Conservation (phyloP, 2,888 invertebrate genomes). For the Cephus pulcher region DNA sequence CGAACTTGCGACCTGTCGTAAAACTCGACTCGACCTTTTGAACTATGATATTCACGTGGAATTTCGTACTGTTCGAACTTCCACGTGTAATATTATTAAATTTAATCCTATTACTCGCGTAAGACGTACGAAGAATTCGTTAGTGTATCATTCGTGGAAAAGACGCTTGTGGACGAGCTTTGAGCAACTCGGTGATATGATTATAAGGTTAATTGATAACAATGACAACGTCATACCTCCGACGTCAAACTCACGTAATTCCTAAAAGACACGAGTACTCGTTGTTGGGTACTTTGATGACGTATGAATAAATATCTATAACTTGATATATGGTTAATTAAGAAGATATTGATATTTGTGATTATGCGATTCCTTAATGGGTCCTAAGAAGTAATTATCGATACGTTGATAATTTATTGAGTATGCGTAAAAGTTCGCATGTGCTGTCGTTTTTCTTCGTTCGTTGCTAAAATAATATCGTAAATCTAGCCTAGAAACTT, state of each 20-base stretch:
- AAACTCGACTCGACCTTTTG: conserved; percentile 26
- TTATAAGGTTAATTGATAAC: not conserved
- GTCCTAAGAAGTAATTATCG: not conserved
- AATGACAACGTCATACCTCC: not conserved
- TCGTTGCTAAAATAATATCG: not conserved
- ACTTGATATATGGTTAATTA: not conserved
- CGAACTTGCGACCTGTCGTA: conserved; percentile 21
- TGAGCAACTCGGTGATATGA: not conserved
- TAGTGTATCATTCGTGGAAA: not conserved
- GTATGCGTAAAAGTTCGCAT: too few species aligned
- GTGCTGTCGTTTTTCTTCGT: too few species aligned
- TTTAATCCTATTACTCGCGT: conserved; percentile 25
- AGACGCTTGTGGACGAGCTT: not conserved
- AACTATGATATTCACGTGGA: conserved; percentile 8
- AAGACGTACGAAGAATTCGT: not conserved
- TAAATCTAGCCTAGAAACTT: not conserved
- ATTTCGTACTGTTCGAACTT: not conserved
- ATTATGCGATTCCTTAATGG: not conserved
- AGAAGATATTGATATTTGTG: not conserved
- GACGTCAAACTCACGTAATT: not conserved
- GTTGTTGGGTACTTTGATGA: not conserved
- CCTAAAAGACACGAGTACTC: not conserved
- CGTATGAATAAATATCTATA: not conserved
- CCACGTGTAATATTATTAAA: conserved; percentile 18
- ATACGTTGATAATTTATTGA: not conserved